These are phyloP conservation scores for Glareola pratincola DNA, from an alignment of 2,113 vertebrate species.

Conservation along the genomic window DNA sequence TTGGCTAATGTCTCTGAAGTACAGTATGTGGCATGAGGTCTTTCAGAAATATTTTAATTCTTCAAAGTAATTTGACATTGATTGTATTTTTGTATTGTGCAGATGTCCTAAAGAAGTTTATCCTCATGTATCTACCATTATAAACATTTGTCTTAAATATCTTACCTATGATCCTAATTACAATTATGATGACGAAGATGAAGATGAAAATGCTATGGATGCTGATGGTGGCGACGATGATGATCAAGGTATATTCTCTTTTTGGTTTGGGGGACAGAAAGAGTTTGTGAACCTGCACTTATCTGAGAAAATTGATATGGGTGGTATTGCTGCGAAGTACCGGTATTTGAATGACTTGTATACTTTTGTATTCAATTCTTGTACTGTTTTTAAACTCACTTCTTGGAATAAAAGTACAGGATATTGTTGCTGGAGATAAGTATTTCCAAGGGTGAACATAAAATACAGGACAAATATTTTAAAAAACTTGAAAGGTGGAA, in stretches of 20 bases:
- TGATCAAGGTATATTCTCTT: slow-evolving; percentile 86
- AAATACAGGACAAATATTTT: background rate
- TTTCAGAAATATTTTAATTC: background rate
- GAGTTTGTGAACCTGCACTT: background rate
- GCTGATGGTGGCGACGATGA: slow-evolving; percentile 96
- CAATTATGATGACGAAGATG: slow-evolving; percentile 98
- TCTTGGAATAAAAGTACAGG: background rate
- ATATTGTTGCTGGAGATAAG: background rate
- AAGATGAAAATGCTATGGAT: slow-evolving; percentile 98
- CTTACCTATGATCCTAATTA: slow-evolving; percentile 99
- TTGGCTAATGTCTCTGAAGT: background rate
- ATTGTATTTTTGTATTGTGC: background rate
- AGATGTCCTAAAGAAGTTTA: slow-evolving; percentile 99
- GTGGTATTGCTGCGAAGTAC: background rate
- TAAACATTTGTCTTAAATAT: slow-evolving; percentile 98
- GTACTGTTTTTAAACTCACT: background rate
- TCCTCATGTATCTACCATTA: slow-evolving; percentile 95
- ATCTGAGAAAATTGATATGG: background rate
- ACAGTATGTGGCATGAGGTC: background rate
- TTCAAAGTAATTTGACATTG: background rate
- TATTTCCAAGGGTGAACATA: background rate
- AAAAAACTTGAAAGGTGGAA: background rate
- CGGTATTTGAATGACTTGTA: background rate
- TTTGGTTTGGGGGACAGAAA: background rate
- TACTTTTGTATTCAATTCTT: background rate